phyloP scores from a whole-genome alignment of 2,888 invertebrate genomes.

The Sisyra nigra region DNA sequence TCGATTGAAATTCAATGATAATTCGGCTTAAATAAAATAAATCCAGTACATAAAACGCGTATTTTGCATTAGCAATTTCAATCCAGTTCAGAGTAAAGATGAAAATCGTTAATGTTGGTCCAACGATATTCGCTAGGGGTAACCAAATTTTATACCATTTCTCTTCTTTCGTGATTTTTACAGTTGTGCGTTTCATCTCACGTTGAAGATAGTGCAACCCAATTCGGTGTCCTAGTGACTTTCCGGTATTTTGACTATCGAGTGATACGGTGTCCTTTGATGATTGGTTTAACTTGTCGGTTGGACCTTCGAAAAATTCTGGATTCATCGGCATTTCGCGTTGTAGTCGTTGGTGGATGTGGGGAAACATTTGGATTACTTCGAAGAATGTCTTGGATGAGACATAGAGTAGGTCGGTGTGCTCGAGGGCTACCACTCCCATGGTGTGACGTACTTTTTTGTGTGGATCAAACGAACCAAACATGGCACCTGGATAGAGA shows the following conservation, averaged over 20 bases:
- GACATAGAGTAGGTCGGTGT: conserved; percentile 12
- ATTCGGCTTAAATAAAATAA: conserved; percentile 13
- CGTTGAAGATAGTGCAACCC: too few species aligned
- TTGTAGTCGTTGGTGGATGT: neutral
- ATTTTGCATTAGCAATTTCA: neutral
- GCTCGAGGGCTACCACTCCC: conserved; percentile 11
- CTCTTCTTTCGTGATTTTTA: too few species aligned
- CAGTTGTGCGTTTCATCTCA: too few species aligned
- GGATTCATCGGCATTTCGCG: neutral
- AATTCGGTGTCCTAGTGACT: too few species aligned
- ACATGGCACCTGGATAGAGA: conserved; percentile 12
- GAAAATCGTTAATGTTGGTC: conserved; percentile 10
- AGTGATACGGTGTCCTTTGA: too few species aligned
- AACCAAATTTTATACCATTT: conserved; percentile 11
- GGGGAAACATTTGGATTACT: neutral
- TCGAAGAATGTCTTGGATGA: conserved; percentile 8
- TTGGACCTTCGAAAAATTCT: conserved; percentile 3
- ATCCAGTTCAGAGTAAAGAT: conserved; percentile 8
- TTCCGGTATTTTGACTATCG: too few species aligned
- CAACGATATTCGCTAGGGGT: conserved; percentile 12
- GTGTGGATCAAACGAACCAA: conserved; percentile 13
- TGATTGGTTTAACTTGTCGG: too few species aligned
- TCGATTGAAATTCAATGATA: conserved; percentile 13
- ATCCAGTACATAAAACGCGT: conserved; percentile 9
- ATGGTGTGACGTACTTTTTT: conserved; percentile 13